Conservation (phyloP, 2,113 vertebrate species). For the pig (Sus scrofa) region T2T-Sscrofa CM000829.6:68181001-68181500, state of each 20-base stretch:
- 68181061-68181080: too few species aligned
- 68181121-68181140: too few species aligned
- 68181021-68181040: too few species aligned
- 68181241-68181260: background rate
- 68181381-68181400: background rate
- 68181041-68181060: too few species aligned
- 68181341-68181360: background rate
- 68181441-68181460: background rate
- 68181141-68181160: too few species aligned
- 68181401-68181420: background rate
- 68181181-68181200: background rate
- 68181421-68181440: fast-evolving
- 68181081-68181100: too few species aligned
- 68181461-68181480: background rate
- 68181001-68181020: background rate
- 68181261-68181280: background rate
- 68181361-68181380: background rate
- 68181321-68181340: background rate
- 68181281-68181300: background rate
- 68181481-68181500: background rate
- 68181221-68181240: background rate
- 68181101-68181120: too few species aligned
- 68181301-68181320: background rate
- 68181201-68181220: background rate
- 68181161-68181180: background rate